Evolutionary conservation across 1,140 invertebrate genomes (phyloP), one percentile per base, ranked within the genome.

Genomic region (Colletes latitarsis): DNA sequence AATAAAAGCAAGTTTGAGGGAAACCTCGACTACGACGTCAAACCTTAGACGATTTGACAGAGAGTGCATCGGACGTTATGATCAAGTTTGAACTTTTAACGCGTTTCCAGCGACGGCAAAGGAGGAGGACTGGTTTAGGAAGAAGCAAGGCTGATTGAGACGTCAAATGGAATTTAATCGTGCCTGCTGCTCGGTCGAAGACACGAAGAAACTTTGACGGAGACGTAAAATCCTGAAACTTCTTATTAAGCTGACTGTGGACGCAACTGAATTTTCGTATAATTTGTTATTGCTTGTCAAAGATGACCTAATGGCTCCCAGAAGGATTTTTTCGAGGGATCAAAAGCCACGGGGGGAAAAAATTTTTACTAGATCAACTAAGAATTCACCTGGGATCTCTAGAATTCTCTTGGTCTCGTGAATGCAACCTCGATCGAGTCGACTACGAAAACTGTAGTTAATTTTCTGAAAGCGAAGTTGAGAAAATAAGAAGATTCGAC

Each of bases 141-240:
- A 70, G 68, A 70, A 70, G 53, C 21, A 21, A 57, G 30, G 21
- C 52, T 70, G 68, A 70, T 70, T 70, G 68, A 70, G 52, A 39
- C n/a, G 17, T 55, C 49, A 39, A 69, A 55, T 53, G 67, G 67
- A 69, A 69, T 39, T 69, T 17, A 70, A 70, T 19, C 30, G 68
- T 55, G 30, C 17, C 30, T 6, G 63, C 6, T 66, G 10, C 63
- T 17, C 41, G 17, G 6, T n/a, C 2, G 17, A 17, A 12, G 19
- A 1, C 9, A 9, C 12, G 21, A 14, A 41, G 4, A 6, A 41
- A 69, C 52, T 55, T 69, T 6, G 0, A 49, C 5, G 52, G 4
- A 3, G 52, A 55, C 6, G 49, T 6, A 10, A 21, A 8, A n/a
- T 41, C 4, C 4, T 12, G 68, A 17, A 57, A 55, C 21, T 57